A percentile compares a stretch with the other conserved stretches of the same genome.
Evolutionary conservation across 2,888 invertebrate genomes (phyloP).

Genomic region (Hesperia comma): DNA sequence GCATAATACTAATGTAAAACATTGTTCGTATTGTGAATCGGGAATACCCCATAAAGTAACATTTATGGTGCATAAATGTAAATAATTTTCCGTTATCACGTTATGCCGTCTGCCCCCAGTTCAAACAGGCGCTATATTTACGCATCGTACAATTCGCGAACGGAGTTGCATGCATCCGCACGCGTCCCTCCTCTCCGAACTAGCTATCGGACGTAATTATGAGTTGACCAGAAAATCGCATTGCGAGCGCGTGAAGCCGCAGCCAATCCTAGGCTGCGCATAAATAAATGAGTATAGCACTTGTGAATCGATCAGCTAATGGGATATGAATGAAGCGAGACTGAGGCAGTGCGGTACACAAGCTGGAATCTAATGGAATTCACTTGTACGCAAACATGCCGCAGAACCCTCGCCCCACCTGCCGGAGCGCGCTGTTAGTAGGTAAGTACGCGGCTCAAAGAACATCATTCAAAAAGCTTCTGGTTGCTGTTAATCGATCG

Average conservation of each 20-base stretch:
- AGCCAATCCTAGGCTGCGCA: slow-evolving; percentile 45
- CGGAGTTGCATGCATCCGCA: slow-evolving; percentile 40
- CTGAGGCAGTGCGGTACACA: slow-evolving; percentile 69
- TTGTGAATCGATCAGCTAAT: slow-evolving; percentile 81
- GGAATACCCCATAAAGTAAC: slow-evolving; percentile 5
- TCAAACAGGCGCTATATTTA: slow-evolving; percentile 19
- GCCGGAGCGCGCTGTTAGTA: slow-evolving; percentile 36
- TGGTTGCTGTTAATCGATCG: slow-evolving; percentile 48
- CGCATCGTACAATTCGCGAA: slow-evolving; percentile 16
- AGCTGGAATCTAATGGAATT: slow-evolving; percentile 81
- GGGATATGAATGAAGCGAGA: slow-evolving; percentile 80
- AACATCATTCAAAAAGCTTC: slow-evolving; percentile 49
- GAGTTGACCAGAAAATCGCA: slow-evolving; percentile 40
- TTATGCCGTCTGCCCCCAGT: slow-evolving; percentile 6
- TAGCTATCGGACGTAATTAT: slow-evolving; percentile 45
- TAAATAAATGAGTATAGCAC: slow-evolving; percentile 68
- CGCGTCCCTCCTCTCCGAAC: slow-evolving; percentile 39
- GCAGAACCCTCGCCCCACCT: slow-evolving; percentile 62
- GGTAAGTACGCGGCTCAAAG: slow-evolving; percentile 39
- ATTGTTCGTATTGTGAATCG: slow-evolving; percentile 9
- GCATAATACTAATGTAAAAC: not conserved
- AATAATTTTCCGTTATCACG: slow-evolving; percentile 16
- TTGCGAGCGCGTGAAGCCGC: slow-evolving; percentile 41
- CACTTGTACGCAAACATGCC: slow-evolving; percentile 83
- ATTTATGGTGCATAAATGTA: slow-evolving; percentile 12